Percentiles rank a stretch among this genome's conserved stretches.
Conservation (phyloP, 2,888 invertebrate species). For the Standfussiana lucernea region DNA sequence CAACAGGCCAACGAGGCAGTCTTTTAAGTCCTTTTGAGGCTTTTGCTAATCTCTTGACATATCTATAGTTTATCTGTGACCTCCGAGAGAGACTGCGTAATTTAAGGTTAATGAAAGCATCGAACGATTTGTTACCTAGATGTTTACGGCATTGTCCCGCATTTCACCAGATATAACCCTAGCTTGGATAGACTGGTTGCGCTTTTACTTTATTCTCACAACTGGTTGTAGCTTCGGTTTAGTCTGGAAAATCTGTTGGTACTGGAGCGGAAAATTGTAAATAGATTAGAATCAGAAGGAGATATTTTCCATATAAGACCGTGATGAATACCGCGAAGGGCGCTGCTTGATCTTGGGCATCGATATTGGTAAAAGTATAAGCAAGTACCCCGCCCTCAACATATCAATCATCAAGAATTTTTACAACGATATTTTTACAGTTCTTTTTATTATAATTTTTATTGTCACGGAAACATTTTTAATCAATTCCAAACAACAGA, state of each 20-base stretch:
- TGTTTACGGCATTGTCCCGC: slow-evolving; percentile 13
- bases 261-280: slow-evolving; percentile 51
- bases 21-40: too few relatives aligned
- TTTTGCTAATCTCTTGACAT: neutral
- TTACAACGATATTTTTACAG: slow-evolving; percentile 33
- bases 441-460: slow-evolving; percentile 52
- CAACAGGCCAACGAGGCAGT: too few relatives aligned
- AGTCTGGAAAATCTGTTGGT: slow-evolving; percentile 30
- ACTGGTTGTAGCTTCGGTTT: slow-evolving; percentile 3
- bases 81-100: too few relatives aligned
- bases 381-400: slow-evolving; percentile 8
- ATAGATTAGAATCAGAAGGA: slow-evolving; percentile 40
- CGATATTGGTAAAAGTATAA: slow-evolving; percentile 8
- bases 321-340: slow-evolving; percentile 22
- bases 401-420: slow-evolving; percentile 37
- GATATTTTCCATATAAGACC: slow-evolving; percentile 41
- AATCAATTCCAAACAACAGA: slow-evolving; percentile 64
- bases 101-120: neutral
- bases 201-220: slow-evolving; percentile 41
- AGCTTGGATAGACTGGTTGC: slow-evolving; percentile 26
- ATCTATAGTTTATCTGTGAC: too few relatives aligned
- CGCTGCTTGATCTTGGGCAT: slow-evolving; percentile 4
- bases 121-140: neutral
- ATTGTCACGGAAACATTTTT: slow-evolving; percentile 49
- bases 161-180: slow-evolving; percentile 21